Evolutionary conservation across 2,888 invertebrate species (phyloP).

Genomic region (Cyclophora albipunctata): DNA sequence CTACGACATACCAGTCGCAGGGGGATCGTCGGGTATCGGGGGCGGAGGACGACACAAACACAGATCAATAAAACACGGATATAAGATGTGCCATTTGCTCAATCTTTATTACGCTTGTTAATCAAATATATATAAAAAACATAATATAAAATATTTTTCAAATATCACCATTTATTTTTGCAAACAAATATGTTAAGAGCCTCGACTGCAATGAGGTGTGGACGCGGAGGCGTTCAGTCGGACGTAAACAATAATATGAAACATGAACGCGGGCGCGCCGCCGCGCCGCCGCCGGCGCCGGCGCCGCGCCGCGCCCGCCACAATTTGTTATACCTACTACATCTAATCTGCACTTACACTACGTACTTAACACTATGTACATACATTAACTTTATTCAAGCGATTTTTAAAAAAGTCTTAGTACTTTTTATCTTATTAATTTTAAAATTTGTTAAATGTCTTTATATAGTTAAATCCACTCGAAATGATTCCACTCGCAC

Average conservation of each 20-base stretch:
- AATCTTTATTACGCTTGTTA: slow-evolving; percentile 75
- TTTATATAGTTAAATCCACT: slow-evolving; percentile 63
- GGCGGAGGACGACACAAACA: background rate
- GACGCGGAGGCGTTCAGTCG: too few species aligned
- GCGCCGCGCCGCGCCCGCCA: slow-evolving; percentile 35
- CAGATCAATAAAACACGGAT: slow-evolving; percentile 50
- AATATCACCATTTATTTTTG: slow-evolving; percentile 63
- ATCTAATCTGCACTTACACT: slow-evolving; percentile 67
- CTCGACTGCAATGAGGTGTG: slow-evolving; percentile 5
- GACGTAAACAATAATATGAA: slow-evolving; percentile 1
- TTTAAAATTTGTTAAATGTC: slow-evolving; percentile 76
- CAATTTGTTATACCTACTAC: slow-evolving; percentile 76
- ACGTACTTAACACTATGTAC: slow-evolving; percentile 69
- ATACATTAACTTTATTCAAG: slow-evolving; percentile 68
- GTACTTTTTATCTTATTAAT: slow-evolving; percentile 70
- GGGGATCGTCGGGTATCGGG: too few species aligned
- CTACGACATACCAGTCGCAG: too few species aligned
- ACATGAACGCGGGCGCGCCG: background rate
- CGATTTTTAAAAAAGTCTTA: slow-evolving; percentile 71
- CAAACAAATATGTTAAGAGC: slow-evolving; percentile 37
- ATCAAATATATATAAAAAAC: slow-evolving; percentile 54
- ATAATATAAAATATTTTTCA: slow-evolving; percentile 69
- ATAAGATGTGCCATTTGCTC: slow-evolving; percentile 70
- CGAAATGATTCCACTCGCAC: slow-evolving; percentile 59
- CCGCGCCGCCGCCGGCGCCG: background rate